Percentiles rank a stretch among this genome's conserved stretches.
phyloP scores from a whole-genome alignment of 2,797 vertebrate genomes.

The Falco berigora region DNA sequence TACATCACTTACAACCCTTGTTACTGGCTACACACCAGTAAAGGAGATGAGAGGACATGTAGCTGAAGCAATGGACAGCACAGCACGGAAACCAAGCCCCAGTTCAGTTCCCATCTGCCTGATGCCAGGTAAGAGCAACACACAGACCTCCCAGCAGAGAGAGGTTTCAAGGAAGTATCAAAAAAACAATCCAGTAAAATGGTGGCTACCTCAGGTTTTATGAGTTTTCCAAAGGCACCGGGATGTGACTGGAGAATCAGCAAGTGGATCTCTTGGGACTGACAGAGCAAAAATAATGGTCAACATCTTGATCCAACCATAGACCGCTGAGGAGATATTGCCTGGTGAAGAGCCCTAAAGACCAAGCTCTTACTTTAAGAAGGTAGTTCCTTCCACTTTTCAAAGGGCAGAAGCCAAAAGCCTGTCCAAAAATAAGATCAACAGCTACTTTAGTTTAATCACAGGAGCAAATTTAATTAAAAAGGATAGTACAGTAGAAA shows the following conservation, averaged over 20 bases:
- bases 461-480: not conserved
- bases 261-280: not conserved
- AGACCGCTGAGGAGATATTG: not conserved
- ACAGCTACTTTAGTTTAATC: not conserved
- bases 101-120: not conserved
- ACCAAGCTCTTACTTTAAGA: not conserved
- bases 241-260: not conserved
- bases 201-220: not conserved
- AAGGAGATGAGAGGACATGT: not conserved
- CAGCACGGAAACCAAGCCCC: not conserved
- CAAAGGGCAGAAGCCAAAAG: not conserved
- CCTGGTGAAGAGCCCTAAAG: not conserved
- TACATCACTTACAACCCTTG: not conserved
- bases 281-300: not conserved
- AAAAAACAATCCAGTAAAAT: not conserved
- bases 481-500: not conserved
- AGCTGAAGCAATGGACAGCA: not conserved
- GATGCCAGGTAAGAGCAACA: accelerated
- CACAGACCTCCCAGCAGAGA: not conserved
- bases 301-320: not conserved
- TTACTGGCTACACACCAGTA: not conserved
- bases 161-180: not conserved
- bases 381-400: not conserved
- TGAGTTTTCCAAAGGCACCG: not conserved
- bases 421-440: not conserved